Base-by-base conservation (phyloP, 1,140 invertebrate genomes). In the Leptinotarsa texana region DNA sequence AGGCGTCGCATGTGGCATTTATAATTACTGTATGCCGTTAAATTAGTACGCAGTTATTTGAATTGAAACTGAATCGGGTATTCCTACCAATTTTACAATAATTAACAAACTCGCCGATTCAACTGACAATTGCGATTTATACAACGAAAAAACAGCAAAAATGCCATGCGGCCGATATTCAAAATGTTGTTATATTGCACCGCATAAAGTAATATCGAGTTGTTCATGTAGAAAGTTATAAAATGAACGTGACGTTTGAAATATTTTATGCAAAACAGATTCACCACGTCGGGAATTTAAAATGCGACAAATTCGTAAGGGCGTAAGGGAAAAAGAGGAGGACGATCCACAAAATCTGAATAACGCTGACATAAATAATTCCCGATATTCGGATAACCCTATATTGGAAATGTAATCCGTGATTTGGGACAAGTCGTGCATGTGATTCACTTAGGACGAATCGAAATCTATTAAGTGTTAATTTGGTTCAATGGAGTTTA, bases 211-310 rank as follows among this genome's bases (percentile, higher is more conserved):
- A 24, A 65, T 65, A 21, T 65, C 24, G 3, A 65, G 63, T 65
- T 65, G 63, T 65, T 65, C 63, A 27, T 27, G 63, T 21, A 65
- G 63, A 65, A 21, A 65, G 63, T 65, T 65, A 65, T 65, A 65
- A 65, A 65, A 65, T 27, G 63, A 65, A 65, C 63, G 21, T 65
- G 63, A 65, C 63, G 63, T 65, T 65, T 65, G 17, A 62, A 65
- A 65, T 65, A 65, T 65, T 65, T 65, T 65, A 65, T 65, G 63
- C 63, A 65, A 22, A 65, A 65, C 3, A 65, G 24, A 65, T 65
- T 65, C 63, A 65, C 17, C 63, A n/a, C 63, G 63, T 13, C 22
- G 63, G 33, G 21, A 65, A 65, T 65, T 65, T 65, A 65, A 65
- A 65, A 27, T 27, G 24, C 63, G 63, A 65, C 63, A 27, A 65